A percentile compares a stretch with the other conserved stretches of the same genome.
These are phyloP conservation scores for Parazoanthus swiftii DNA, from an alignment of 92 coral and sea anemone genomes.

Conservation along the genomic window DNA sequence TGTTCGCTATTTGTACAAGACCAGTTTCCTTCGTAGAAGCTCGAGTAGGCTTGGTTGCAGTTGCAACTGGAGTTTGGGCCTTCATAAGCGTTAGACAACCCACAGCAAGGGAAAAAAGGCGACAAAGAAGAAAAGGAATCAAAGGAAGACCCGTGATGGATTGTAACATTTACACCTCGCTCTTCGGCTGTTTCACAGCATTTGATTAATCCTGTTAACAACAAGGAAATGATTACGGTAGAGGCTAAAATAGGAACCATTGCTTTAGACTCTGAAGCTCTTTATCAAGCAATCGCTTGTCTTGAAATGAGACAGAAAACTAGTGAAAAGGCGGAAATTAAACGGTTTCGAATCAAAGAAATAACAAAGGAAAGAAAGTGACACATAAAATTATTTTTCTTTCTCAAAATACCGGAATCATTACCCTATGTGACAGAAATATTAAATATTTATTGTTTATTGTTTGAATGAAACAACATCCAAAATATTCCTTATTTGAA, in stretches of 20 bases:
- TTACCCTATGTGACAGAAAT: neutral
- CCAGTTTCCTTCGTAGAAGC: conserved; percentile 21
- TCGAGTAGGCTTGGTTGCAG: neutral
- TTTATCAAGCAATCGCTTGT: neutral
- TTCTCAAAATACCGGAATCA: neutral
- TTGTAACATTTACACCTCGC: neutral
- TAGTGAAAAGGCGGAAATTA: neutral
- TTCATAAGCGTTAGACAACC: neutral
- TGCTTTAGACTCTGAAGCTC: neutral
- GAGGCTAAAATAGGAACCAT: neutral
- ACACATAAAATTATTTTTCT: neutral
- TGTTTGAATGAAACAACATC: neutral
- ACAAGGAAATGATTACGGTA: neutral
- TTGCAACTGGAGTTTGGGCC: neutral
- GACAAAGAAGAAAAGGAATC: neutral
- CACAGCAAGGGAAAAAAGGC: neutral
- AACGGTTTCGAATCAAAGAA: neutral
- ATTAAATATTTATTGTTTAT: conserved; percentile 23
- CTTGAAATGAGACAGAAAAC: neutral
- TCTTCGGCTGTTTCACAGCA: neutral
- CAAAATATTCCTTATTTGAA: conserved; percentile 7
- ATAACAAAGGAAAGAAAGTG: neutral
- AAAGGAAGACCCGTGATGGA: neutral
- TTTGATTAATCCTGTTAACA: neutral
- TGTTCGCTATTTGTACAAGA: conserved; percentile 17